Percentiles rank a stretch among this genome's conserved stretches.
phyloP scores from a whole-genome alignment of 1,140 invertebrate genomes.

The Drosophila carrolli region DNA sequence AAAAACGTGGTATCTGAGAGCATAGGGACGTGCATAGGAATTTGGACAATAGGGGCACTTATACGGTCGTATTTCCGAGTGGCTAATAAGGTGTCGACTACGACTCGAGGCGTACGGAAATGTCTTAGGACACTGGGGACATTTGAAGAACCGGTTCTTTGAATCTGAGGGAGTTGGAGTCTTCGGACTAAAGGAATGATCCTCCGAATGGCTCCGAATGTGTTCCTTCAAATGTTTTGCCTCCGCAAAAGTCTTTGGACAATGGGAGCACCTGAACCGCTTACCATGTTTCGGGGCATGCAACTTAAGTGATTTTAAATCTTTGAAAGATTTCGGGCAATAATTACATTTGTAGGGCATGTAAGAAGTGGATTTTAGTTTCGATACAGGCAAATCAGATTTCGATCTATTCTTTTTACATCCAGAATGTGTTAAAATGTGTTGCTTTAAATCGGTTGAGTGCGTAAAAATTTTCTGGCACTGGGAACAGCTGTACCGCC shows the following conservation, averaged over 20 bases:
- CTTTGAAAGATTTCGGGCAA: not conserved
- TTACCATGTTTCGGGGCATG: not conserved
- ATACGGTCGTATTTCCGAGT: not conserved
- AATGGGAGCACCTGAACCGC: not conserved
- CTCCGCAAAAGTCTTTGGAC: not conserved
- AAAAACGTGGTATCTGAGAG: not conserved
- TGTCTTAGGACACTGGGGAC: not conserved
- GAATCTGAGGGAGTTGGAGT: not conserved
- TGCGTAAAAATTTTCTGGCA: not conserved
- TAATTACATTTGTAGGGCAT: slow-evolving; percentile 7
- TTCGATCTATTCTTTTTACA: not conserved
- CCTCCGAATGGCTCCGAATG: not conserved
- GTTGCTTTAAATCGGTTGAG: not conserved
- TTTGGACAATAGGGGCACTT: slow-evolving; percentile 1
- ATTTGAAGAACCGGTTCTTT: not conserved
- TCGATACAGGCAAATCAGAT: not conserved
- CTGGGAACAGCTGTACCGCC: too few relatives aligned
- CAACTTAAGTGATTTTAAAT: not conserved
- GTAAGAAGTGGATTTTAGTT: not conserved
- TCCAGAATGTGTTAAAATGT: not conserved
- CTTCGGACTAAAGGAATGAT: not conserved
- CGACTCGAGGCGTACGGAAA: not conserved
- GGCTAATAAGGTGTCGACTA: not conserved
- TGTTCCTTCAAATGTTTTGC: not conserved
- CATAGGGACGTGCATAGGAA: not conserved